Evolutionary conservation across 2,797 vertebrate species (phyloP).

Genomic region (Semotilus atromaculatus): DNA sequence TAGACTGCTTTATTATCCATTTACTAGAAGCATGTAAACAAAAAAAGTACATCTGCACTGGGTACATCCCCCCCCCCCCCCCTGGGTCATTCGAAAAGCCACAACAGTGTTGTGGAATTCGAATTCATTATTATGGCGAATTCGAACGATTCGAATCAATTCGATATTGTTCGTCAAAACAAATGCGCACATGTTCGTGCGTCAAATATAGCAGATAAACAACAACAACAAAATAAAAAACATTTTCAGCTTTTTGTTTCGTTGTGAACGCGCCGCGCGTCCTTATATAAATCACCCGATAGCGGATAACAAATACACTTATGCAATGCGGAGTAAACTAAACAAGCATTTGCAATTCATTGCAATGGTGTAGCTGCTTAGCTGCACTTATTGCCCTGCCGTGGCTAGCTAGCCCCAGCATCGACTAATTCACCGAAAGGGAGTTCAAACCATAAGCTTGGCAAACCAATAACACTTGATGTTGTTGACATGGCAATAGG

Average conservation of each 20-base stretch:
- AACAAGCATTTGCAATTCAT: constrained; percentile 5
- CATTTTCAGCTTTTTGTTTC: not conserved
- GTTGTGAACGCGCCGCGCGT: not conserved
- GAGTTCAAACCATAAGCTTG: constrained; percentile 24
- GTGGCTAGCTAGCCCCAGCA: constrained; percentile 33
- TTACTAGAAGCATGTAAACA: constrained; percentile 2
- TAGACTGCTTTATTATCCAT: constrained; percentile 29
- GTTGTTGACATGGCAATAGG: constrained; percentile 5
- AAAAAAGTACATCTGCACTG: constrained; percentile 31
- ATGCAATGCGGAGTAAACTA: constrained; percentile 33
- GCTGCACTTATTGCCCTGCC: constrained; percentile 26
- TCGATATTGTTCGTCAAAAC: not conserved
- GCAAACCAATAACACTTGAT: constrained; percentile 27
- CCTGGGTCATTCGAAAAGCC: constrained; percentile 24
- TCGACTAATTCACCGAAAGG: constrained; percentile 7
- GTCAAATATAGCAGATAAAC: not conserved
- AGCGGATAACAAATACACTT: constrained; percentile 14
- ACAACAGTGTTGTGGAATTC: constrained; percentile 34
- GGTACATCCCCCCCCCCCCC: constrained; percentile 1
- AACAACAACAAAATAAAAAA: not conserved
- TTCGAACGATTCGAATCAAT: constrained; percentile 1
- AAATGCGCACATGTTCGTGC: not conserved
- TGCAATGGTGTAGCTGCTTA: constrained; percentile 8
- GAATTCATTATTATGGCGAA: not conserved
- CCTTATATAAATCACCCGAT: not conserved